Conservation (phyloP, 2,797 vertebrate genomes). For the Oreortyx pictus region DNA sequence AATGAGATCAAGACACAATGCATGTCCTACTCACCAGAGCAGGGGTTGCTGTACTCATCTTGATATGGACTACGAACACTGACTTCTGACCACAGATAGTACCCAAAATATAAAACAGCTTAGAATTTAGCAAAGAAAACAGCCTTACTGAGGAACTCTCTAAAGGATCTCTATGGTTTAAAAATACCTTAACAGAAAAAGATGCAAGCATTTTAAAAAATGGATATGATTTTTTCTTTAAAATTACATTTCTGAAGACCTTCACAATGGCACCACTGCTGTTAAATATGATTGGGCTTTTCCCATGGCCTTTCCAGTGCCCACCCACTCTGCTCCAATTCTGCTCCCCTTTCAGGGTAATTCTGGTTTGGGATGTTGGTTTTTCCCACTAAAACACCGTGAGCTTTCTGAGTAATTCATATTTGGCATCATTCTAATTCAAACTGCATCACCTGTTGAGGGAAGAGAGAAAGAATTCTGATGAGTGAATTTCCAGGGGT, state of each 20-base stretch:
- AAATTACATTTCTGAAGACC: background rate
- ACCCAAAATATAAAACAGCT: background rate
- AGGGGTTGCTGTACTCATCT: background rate
- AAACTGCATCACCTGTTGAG: background rate
- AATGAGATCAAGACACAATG: background rate
- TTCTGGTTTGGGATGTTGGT: background rate
- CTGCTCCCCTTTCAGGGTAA: background rate
- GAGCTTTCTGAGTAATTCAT: background rate
- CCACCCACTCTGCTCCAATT: background rate
- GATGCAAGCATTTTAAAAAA: background rate
- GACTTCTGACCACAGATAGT: background rate
- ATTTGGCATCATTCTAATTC: background rate
- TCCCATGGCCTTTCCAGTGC: background rate
- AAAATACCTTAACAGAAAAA: background rate
- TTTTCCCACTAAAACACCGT: background rate
- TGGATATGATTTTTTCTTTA: background rate
- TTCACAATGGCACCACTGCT: background rate
- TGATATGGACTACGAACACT: background rate
- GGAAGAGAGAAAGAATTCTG: accelerated
- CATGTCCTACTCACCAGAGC: background rate
- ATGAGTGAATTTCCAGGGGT: background rate
- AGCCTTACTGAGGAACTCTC: background rate
- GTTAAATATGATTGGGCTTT: background rate
- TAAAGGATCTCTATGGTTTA: background rate
- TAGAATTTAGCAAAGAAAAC: background rate